Percentiles rank a stretch among this genome's conserved stretches.
These are phyloP conservation scores for Platysternon megacephalum DNA, from an alignment of 2,113 vertebrate genomes.

Conservation along the genomic window DNA sequence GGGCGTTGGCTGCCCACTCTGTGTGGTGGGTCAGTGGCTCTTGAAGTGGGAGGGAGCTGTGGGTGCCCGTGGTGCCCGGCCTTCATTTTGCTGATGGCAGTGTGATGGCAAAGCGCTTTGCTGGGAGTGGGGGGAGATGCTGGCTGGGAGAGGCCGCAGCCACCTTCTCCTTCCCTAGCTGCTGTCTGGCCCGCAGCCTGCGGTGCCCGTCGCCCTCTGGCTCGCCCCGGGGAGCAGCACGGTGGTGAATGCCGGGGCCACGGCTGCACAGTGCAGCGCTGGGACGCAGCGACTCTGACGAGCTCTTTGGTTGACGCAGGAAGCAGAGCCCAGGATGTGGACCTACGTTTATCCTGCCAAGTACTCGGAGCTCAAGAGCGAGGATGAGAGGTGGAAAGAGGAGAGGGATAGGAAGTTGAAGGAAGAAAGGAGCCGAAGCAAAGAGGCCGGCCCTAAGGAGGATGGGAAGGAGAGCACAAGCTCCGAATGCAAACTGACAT, in stretches of 20 bases:
- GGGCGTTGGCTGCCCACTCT: background rate
- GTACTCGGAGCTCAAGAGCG: conserved; percentile 91
- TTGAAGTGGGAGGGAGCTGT: background rate
- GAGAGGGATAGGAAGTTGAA: conserved; percentile 95
- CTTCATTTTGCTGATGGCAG: too few species aligned
- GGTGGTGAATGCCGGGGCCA: too few species aligned
- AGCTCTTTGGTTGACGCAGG: conserved; percentile 73
- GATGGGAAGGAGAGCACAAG: conserved; percentile 89
- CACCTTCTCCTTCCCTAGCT: background rate
- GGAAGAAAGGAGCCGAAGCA: conserved; percentile 90
- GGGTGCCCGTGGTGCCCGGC: too few species aligned
- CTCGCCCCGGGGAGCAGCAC: too few species aligned
- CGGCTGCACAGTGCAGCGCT: background rate
- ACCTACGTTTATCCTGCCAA: conserved; percentile 87
- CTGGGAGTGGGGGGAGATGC: too few species aligned
- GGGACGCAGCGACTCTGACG: background rate
- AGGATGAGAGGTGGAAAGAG: conserved; percentile 92
- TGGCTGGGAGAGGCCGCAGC: background rate
- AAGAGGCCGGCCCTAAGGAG: conserved; percentile 90
- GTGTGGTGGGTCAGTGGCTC: too few species aligned
- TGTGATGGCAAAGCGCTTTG: too few species aligned
- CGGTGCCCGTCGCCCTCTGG: too few species aligned
- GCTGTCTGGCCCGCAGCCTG: background rate
- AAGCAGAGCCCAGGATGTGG: conserved; percentile 88
- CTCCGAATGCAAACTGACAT: conserved; percentile 82